Conservation (phyloP, 2,888 invertebrate species). For the Leptinotarsa juncta region DNA sequence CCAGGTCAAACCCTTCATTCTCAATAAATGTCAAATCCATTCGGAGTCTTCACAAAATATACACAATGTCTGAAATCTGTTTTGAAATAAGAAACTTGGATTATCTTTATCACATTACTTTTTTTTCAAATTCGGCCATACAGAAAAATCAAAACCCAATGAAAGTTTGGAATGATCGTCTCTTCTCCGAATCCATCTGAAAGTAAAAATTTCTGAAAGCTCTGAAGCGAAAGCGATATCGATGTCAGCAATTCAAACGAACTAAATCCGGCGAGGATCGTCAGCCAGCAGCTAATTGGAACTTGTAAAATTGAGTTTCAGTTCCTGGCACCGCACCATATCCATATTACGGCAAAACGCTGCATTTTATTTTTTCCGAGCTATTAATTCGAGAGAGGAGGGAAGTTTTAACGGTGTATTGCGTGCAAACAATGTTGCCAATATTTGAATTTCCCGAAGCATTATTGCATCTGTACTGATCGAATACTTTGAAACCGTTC, state of each 20-base stretch:
- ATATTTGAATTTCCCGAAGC: not conserved
- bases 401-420: not conserved
- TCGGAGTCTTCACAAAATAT: too few species aligned
- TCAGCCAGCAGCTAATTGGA: not conserved
- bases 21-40: too few species aligned
- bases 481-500: too few species aligned
- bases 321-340: constrained; percentile 8
- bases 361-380: not conserved
- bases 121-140: not conserved
- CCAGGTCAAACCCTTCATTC: too few species aligned
- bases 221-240: constrained; percentile 3
- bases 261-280: not conserved
- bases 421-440: not conserved
- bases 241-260: not conserved
- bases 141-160: not conserved
- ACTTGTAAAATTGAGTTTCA: constrained; percentile 10
- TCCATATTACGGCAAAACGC: not conserved
- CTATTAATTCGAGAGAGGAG: not conserved
- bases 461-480: too few species aligned
- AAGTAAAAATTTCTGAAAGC: not conserved
- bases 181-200: not conserved
- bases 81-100: not conserved
- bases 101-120: not conserved
- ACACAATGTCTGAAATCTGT: too few species aligned
- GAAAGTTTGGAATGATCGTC: not conserved